Evolutionary conservation across 2,113 vertebrate species (phyloP).

Genomic region (Hemibagrus wyckioides): DNA sequence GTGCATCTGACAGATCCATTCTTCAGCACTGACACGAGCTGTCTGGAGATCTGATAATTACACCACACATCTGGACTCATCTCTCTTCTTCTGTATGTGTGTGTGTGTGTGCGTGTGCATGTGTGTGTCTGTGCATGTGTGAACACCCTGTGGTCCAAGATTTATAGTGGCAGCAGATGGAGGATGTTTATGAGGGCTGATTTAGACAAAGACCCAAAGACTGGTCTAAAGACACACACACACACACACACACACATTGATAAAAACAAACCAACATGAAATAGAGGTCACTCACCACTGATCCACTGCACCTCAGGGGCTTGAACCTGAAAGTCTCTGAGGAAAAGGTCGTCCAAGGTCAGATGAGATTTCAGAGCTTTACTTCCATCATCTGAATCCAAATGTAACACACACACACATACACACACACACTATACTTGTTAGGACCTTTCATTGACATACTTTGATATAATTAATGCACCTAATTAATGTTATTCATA

Average conservation of each 20-base stretch:
- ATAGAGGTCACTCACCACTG: slow-evolving; percentile 76
- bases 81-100: slow-evolving; percentile 18
- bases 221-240: slow-evolving; percentile 3
- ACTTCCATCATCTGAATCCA: slow-evolving; percentile 76
- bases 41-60: slow-evolving; percentile 50
- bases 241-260: slow-evolving; percentile 15
- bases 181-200: slow-evolving; percentile 39
- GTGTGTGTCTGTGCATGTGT: neutral
- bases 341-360: slow-evolving; percentile 89
- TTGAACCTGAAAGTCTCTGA: slow-evolving; percentile 80
- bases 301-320: slow-evolving; percentile 89
- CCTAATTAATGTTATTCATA: neutral
- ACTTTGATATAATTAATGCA: neutral
- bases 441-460: neutral
- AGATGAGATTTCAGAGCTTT: slow-evolving; percentile 79
- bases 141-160: slow-evolving; percentile 32
- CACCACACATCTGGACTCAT: slow-evolving; percentile 47
- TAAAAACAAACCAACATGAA: slow-evolving; percentile 33
- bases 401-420: slow-evolving; percentile 34
- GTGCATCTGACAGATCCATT: slow-evolving; percentile 43
- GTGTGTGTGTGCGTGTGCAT: slow-evolving; percentile 6
- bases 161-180: slow-evolving; percentile 43
- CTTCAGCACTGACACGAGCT: slow-evolving; percentile 44
- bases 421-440: neutral
- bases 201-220: slow-evolving; percentile 31